A percentile compares a stretch with the other conserved stretches of the same genome.
Conservation (phyloP, 2,888 invertebrate genomes). For the Synergus umbraculus region DNA sequence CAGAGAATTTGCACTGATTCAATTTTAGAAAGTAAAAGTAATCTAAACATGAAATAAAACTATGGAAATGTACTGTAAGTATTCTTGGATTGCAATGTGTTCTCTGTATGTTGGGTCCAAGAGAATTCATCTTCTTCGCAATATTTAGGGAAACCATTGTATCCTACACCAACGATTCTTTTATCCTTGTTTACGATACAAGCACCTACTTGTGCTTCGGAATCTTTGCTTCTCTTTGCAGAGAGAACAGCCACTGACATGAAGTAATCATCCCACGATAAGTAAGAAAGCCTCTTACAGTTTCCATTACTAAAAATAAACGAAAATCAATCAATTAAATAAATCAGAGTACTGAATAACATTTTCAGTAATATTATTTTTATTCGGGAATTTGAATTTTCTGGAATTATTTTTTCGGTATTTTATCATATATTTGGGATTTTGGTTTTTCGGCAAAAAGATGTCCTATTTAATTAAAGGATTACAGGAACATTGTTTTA, state of each 20-base stretch:
- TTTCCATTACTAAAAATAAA: not conserved
- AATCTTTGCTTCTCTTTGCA: slow-evolving; percentile 97
- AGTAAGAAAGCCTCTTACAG: slow-evolving; percentile 83
- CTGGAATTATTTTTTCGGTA: too few species aligned
- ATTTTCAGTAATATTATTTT: too few species aligned
- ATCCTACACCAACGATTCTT: slow-evolving; percentile 95
- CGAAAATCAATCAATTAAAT: not conserved
- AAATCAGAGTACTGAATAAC: too few species aligned
- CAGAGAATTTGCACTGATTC: too few species aligned
- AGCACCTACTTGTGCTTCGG: slow-evolving; percentile 94
- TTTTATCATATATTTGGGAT: too few species aligned
- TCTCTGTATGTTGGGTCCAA: slow-evolving; percentile 86
- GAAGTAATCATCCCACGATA: slow-evolving; percentile 96
- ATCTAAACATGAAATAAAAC: too few species aligned
- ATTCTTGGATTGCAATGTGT: slow-evolving; percentile 86
- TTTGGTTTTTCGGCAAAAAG: too few species aligned
- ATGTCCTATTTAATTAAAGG: too few species aligned
- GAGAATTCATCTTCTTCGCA: slow-evolving; percentile 94
- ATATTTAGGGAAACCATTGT: slow-evolving; percentile 88
- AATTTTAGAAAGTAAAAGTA: too few species aligned
- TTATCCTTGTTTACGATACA: slow-evolving; percentile 94
- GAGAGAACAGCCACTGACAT: slow-evolving; percentile 95
- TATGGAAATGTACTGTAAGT: slow-evolving; percentile 84
- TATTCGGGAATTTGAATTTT: too few species aligned
- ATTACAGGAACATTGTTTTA: too few species aligned